Conservation (phyloP, 2,888 invertebrate genomes). For the Pristionchus maxplancki region DNA sequence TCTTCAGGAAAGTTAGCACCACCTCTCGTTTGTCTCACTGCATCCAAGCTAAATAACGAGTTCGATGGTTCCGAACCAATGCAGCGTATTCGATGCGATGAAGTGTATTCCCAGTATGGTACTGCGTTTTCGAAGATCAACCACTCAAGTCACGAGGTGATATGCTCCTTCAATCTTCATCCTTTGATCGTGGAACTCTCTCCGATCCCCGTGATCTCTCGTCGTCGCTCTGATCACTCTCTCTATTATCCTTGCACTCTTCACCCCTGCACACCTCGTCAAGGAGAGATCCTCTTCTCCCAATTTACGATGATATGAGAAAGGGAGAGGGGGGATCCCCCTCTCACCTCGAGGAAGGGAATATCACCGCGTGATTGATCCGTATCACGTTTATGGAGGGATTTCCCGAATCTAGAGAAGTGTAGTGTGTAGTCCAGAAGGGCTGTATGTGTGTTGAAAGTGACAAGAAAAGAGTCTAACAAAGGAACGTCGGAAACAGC, state of each 20-base stretch:
- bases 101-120: not conserved
- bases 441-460: not conserved
- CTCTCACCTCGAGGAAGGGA: not conserved
- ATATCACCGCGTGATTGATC: constrained; percentile 32
- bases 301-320: not conserved
- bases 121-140: not conserved
- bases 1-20: not conserved
- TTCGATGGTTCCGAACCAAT: no score
- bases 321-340: constrained; percentile 45
- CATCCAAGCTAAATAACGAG: no score
- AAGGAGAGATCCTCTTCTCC: constrained; percentile 38
- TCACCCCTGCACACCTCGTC: constrained; percentile 7
- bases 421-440: not conserved
- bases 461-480: not conserved
- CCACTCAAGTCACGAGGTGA: constrained; percentile 28
- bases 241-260: not conserved
- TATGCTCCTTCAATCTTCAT: constrained; percentile 31
- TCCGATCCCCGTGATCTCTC: not conserved
- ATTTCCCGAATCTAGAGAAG: constrained; percentile 39
- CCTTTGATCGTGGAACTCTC: constrained; percentile 22
- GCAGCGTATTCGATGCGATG: no score
- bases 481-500: not conserved
- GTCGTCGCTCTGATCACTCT: not conserved
- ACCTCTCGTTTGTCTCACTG: not conserved
- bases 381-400: constrained; percentile 36